Conservation (phyloP, 2,797 vertebrate genomes). For the Chaunax sp. region DNA sequence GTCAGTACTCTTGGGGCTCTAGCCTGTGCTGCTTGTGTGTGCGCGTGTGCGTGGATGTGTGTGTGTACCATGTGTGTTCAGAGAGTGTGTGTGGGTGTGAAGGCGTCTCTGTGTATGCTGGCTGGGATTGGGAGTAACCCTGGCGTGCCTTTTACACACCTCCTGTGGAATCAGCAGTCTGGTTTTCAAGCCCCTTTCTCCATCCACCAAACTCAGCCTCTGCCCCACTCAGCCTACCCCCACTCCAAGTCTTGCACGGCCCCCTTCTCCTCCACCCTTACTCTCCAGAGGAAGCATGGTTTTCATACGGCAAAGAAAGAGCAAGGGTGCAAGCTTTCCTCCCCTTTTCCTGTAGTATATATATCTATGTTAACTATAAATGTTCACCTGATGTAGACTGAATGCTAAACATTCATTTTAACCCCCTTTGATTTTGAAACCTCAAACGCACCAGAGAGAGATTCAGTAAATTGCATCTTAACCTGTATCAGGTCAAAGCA, state of each 20-base stretch:
- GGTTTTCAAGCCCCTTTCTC: constrained; percentile 71
- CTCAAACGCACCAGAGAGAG: constrained; percentile 71
- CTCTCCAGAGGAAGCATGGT: constrained; percentile 80
- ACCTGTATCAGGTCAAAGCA: constrained; percentile 89
- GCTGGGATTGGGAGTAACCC: constrained; percentile 86
- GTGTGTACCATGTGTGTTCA: constrained; percentile 70
- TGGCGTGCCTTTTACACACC: constrained; percentile 88
- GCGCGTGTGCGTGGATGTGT: constrained; percentile 36
- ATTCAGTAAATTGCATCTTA: constrained; percentile 81
- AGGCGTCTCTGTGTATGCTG: constrained; percentile 81
- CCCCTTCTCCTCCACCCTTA: constrained; percentile 54
- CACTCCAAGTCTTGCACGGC: constrained; percentile 75
- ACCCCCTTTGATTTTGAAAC: constrained; percentile 69
- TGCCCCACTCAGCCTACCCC: constrained; percentile 56
- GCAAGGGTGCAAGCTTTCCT: constrained; percentile 74
- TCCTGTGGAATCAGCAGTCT: constrained; percentile 80
- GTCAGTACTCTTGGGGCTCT: constrained; percentile 72
- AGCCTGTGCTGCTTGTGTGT: constrained; percentile 81
- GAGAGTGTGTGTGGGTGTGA: constrained; percentile 70
- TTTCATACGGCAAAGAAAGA: constrained; percentile 83
- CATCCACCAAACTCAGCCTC: constrained; percentile 69
- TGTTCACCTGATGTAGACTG: constrained; percentile 68
- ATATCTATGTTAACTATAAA: constrained; percentile 68
- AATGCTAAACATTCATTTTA: constrained; percentile 78
- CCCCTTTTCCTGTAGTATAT: constrained; percentile 58